A percentile compares a stretch with the other conserved stretches of the same genome.
phyloP scores from a whole-genome alignment of 2,113 vertebrate species.

The Drymodes brunneopygia region DNA sequence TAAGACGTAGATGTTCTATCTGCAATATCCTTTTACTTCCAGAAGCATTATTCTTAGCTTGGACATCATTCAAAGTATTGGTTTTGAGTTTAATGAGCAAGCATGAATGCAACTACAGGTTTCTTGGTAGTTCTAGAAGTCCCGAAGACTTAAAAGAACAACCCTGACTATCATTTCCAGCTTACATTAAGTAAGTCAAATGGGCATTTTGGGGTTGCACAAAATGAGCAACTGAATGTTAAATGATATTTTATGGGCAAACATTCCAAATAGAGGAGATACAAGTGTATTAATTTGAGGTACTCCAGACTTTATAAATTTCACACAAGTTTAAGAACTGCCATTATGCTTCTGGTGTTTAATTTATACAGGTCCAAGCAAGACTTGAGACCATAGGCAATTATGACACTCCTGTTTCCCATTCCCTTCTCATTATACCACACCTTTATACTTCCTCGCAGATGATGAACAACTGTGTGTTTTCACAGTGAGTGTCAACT shows the following conservation, averaged over 20 bases:
- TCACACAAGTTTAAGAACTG: neutral
- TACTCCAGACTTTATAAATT: neutral
- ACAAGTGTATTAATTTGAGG: neutral
- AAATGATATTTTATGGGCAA: neutral
- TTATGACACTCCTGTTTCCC: neutral
- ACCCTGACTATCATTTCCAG: neutral
- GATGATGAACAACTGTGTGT: neutral
- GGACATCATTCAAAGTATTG: neutral
- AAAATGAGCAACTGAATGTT: neutral
- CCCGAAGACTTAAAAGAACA: neutral
- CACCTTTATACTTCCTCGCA: neutral
- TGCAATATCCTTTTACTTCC: neutral
- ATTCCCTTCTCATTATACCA: neutral
- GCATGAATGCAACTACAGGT: neutral
- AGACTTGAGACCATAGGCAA: neutral
- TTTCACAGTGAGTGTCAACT: neutral
- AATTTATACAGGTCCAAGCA: neutral
- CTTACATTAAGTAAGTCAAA: neutral
- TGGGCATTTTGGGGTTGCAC: neutral
- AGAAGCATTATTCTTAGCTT: neutral
- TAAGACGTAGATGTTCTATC: neutral
- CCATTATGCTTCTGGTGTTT: neutral
- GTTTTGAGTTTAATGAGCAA: neutral
- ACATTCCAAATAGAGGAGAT: neutral
- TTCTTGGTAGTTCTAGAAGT: neutral